Evolutionary conservation across 2,888 invertebrate species (phyloP).

Genomic region (Unio pictorum): DNA sequence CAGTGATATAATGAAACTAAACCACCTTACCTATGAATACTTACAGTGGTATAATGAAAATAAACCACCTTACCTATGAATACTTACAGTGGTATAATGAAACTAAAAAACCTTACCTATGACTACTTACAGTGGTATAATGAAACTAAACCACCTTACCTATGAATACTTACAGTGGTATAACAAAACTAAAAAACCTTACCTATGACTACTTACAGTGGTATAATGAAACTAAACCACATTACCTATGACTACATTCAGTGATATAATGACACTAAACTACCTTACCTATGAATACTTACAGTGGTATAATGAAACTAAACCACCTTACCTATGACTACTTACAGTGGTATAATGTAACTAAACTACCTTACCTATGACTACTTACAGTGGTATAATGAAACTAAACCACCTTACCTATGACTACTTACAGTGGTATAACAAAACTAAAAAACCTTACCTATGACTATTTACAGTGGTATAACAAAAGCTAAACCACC

Average conservation of each 20-base stretch:
- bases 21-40: neutral
- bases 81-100: neutral
- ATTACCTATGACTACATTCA: too few species aligned
- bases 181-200: slow-evolving; percentile 3
- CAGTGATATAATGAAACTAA: neutral
- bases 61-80: slow-evolving; percentile 38
- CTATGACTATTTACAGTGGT: slow-evolving; percentile 13
- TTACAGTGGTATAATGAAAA: neutral
- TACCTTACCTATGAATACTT: slow-evolving; percentile 36
- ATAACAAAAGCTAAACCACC: slow-evolving; percentile 1
- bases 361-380: slow-evolving; percentile 38
- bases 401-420: slow-evolving; percentile 37
- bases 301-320: neutral
- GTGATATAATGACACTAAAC: neutral
- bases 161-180: slow-evolving; percentile 2
- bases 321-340: slow-evolving; percentile 37
- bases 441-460: slow-evolving; percentile 26
- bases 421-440: neutral
- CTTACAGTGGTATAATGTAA: neutral
- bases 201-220: slow-evolving; percentile 33
- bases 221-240: neutral
- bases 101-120: slow-evolving; percentile 38
- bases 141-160: slow-evolving; percentile 31
- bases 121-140: neutral
- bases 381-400: neutral